These are phyloP conservation scores for Xenopus laevis DNA, from an alignment of 2,113 vertebrate genomes.

Conservation along the genomic window DNA sequence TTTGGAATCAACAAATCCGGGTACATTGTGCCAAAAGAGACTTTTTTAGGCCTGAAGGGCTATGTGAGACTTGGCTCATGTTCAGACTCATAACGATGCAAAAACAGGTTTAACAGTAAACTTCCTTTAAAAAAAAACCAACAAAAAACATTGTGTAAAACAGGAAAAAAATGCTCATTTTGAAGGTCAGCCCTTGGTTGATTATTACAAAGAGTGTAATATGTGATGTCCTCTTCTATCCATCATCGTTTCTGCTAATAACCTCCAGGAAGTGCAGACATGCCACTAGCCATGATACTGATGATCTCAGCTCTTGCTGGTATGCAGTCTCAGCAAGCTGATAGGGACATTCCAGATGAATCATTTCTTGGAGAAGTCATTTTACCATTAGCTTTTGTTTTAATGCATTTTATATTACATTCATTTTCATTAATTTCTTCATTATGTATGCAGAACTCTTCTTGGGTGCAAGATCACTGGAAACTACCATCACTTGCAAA, in stretches of 20 bases:
- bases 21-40: constrained; percentile 21
- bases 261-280: constrained; percentile 28
- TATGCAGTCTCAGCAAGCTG: constrained; percentile 39
- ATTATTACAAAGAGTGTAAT: constrained; percentile 8
- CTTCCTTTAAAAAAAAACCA: too few species aligned
- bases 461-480: constrained; percentile 11
- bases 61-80: constrained; percentile 13
- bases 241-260: constrained; percentile 27
- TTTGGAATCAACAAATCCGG: constrained; percentile 30
- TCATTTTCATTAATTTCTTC: constrained; percentile 38
- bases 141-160: background rate
- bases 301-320: constrained; percentile 30
- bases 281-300: constrained; percentile 21
- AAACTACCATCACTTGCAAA: constrained; percentile 18
- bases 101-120: background rate
- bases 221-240: constrained; percentile 16
- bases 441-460: constrained; percentile 23
- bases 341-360: constrained; percentile 40
- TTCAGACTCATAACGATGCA: constrained; percentile 25
- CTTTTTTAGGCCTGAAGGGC: constrained; percentile 18
- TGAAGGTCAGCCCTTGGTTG: constrained; percentile 3
- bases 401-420: constrained; percentile 45
- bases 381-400: constrained; percentile 43
- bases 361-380: constrained; percentile 42
- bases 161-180: constrained; percentile 8